Evolutionary conservation across 2,113 vertebrate species (phyloP), one percentile per base, ranked within the genome.

Genomic region (Garra rufa): DNA sequence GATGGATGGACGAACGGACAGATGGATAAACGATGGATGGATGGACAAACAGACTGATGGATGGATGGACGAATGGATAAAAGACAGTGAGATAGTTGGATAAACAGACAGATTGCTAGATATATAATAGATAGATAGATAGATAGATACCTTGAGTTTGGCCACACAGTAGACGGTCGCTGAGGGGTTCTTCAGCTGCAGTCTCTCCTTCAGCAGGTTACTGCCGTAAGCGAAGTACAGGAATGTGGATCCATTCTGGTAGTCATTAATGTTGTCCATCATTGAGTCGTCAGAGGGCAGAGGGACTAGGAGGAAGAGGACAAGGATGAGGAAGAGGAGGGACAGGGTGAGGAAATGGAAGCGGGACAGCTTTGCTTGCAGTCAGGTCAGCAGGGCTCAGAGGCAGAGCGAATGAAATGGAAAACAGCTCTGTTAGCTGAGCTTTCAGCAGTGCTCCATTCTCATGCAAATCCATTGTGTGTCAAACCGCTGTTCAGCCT

Each of bases 221-320:
- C 93, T 95, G 19, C 93, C 93, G 3, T 94, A 94, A 55, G 93
- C 93, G 78, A 95, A 95, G 86, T 94, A 94, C 55, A 94, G 88
- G 87, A 95, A 94, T 21, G 90, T 93, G 61, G 83, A 80, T 21
- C 9, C 59, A 6, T 80, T 75, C 19, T 76, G 61, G 17, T 83
- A 78, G 63, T 91, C 90, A 85, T 90, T 92, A 67, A 11, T 80
- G 52, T 38, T 69, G 80, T 82, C 44, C 80, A 82, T 82, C 7
- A 50, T 44, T 30, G 50, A 61, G 10, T 34, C 41, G n/a, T 83
- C 75, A 26, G 59, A 38, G 55, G 28, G 75, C 26, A 73, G 76
- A 80, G 71, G 69, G 83, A 43, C 34, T 24, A 28, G 34, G 63
- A 79, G 30, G 73, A 80, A 4, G 69, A 86, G 26, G 44, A 74